phyloP scores from a whole-genome alignment of 2,888 invertebrate genomes.

The Spilosoma lubricipeda region DNA sequence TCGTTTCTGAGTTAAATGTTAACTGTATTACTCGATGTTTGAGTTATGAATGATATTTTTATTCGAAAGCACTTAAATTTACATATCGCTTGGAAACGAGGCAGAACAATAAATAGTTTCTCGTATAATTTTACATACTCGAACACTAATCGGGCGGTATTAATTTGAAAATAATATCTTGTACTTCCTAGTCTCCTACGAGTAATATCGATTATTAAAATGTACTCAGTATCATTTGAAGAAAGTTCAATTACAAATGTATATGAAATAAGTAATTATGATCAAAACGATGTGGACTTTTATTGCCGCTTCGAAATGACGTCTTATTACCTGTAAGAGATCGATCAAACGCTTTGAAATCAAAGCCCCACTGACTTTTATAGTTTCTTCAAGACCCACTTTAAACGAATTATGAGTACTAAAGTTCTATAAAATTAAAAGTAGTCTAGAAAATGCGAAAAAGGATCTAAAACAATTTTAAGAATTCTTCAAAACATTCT shows the following conservation, averaged over 20 bases:
- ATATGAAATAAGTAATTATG: neutral
- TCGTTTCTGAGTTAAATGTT: neutral
- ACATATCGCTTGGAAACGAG: neutral
- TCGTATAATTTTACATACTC: neutral
- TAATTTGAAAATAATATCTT: neutral
- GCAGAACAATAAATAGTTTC: neutral
- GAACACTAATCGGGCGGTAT: too few species aligned
- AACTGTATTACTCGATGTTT: neutral
- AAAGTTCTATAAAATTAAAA: slow-evolving; percentile 23
- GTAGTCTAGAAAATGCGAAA: neutral
- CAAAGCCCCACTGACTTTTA: slow-evolving; percentile 14
- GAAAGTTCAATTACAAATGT: too few species aligned
- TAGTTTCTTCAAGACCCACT: slow-evolving; percentile 16
- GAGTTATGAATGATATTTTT: neutral
- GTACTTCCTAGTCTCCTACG: neutral
- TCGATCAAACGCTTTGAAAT: slow-evolving; percentile 22
- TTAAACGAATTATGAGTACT: slow-evolving; percentile 9
- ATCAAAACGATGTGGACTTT: slow-evolving; percentile 30
- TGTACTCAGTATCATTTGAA: too few species aligned
- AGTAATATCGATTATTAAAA: neutral
- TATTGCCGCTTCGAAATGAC: slow-evolving; percentile 32
- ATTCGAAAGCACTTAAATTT: neutral
- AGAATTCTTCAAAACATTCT: neutral
- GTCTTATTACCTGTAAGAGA: slow-evolving; percentile 23
- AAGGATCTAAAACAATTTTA: neutral